phyloP scores from a whole-genome alignment of 2,888 invertebrate species.

The Leptothorax acervorum region DNA sequence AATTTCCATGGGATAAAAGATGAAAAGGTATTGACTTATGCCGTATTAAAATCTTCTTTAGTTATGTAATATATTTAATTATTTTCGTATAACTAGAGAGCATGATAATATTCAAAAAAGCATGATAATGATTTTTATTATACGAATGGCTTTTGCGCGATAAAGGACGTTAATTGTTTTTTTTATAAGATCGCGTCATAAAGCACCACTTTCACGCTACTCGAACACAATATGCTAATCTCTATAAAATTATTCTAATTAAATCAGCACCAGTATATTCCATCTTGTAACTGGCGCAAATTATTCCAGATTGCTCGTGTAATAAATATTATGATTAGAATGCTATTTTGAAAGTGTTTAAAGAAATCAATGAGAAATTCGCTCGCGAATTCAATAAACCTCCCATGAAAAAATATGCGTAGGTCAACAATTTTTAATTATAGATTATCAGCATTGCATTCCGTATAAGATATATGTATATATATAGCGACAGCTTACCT shows the following conservation, averaged over 20 bases:
- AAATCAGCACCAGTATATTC: conserved; percentile 21
- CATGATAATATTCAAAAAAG: background rate
- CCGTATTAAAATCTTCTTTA: conserved; percentile 72
- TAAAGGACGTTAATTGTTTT: conserved; percentile 8
- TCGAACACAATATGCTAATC: conserved; percentile 9
- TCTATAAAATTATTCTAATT: conserved; percentile 40
- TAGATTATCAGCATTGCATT: background rate
- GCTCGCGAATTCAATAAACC: background rate
- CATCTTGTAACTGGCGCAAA: background rate
- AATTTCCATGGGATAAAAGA: conserved; percentile 56
- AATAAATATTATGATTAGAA: conserved; percentile 26
- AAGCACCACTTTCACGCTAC: background rate
- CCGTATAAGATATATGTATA: background rate
- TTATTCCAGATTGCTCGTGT: conserved; percentile 14
- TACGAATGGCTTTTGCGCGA: background rate
- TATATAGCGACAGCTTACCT: background rate
- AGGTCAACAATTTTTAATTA: background rate
- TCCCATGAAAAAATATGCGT: background rate
- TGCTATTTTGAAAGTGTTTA: background rate
- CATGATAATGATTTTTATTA: conserved; percentile 7
- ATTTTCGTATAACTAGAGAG: background rate
- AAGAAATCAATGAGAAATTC: background rate
- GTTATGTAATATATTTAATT: conserved; percentile 66
- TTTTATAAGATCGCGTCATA: background rate
- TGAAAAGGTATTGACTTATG: conserved; percentile 62